These are phyloP conservation scores for Himantopus leucocephalus DNA, from an alignment of 2,113 vertebrate species.

Conservation along the genomic window DNA sequence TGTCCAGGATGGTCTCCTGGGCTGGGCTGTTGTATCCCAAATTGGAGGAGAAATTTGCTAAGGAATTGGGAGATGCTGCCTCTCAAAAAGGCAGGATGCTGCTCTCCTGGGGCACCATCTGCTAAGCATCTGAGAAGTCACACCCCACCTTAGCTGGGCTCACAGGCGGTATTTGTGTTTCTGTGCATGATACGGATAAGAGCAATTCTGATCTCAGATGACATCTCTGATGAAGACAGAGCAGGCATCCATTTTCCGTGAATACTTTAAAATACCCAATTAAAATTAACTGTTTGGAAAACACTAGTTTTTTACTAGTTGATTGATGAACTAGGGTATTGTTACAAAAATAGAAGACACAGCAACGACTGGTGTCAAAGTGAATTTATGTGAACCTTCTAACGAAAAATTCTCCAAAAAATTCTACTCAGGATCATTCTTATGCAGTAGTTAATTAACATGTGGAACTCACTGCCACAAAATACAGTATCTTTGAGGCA, in stretches of 20 bases:
- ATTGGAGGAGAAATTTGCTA: not conserved
- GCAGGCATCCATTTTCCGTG: slow-evolving; percentile 1
- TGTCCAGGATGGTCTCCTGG: not conserved
- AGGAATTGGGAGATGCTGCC: not conserved
- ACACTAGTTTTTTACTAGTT: slow-evolving; percentile 27
- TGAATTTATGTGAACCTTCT: slow-evolving; percentile 5
- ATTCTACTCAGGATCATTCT: slow-evolving; percentile 23
- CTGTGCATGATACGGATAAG: not conserved
- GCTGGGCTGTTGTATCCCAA: not conserved
- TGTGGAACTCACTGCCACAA: slow-evolving; percentile 62
- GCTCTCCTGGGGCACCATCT: not conserved
- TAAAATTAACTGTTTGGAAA: slow-evolving; percentile 66
- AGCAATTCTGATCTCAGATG: not conserved
- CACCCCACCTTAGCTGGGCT: not conserved
- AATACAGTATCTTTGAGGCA: slow-evolving; percentile 70
- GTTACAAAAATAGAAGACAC: not conserved
- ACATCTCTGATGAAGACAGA: not conserved
- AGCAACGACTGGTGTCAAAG: not conserved
- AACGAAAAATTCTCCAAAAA: slow-evolving; percentile 24
- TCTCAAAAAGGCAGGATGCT: not conserved
- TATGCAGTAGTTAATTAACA: slow-evolving; percentile 61
- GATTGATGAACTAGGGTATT: not conserved
- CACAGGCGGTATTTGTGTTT: not conserved
- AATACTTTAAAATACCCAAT: slow-evolving; percentile 27
- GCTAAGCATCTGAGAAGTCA: not conserved